Base-by-base conservation (phyloP, 2,113 vertebrate genomes). In the Mesoclemmys tuberculata region DNA sequence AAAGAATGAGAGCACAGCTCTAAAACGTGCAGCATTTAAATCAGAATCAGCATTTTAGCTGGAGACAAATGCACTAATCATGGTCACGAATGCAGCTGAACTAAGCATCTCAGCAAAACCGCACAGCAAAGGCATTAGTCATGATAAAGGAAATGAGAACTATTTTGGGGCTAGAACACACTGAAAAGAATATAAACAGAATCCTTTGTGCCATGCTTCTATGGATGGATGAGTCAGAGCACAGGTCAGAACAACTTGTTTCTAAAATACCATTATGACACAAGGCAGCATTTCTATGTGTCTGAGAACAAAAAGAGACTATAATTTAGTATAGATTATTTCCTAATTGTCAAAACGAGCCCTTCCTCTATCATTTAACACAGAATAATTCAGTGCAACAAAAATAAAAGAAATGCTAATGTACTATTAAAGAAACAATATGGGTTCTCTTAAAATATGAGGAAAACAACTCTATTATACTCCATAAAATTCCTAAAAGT, bases 11-110 rank as follows among this genome's bases (percentile, higher is more conserved):
- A 95, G 89, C 52, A 89, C 19, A 93, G 94, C 82, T 93, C 85
- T 92, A 77, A 44, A 68, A 46, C 86, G 56, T 44, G 31, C 80
- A 90, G 80, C 56, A 82, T 81, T 94, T 85, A 95, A 94, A 92
- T 35, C 89, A 91, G 89, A 92, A 95, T 95, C 96, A 96, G 92
- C 97, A 91, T 94, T 97, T 96, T 93, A 93, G 54, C 93, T 87
- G 49, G 78, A 97, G 90, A 96, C 85, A 97, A 97, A 96, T 68
- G 83, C 94, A 87, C 85, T 96, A 93, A 97, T 94, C 94, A 94
- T 0, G 0, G 90, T 79, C 88, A 88, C 80, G 87, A 92, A 92
- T 90, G 90, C 80, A 88, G 71, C 90, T 92, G 93, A 97, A 94
- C 83, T 82, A 89, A 94, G 85, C 80, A 83, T 44, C 95, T 96